Base-by-base conservation (phyloP, 2,113 vertebrate genomes). In the Osmerus eperlanus region DNA sequence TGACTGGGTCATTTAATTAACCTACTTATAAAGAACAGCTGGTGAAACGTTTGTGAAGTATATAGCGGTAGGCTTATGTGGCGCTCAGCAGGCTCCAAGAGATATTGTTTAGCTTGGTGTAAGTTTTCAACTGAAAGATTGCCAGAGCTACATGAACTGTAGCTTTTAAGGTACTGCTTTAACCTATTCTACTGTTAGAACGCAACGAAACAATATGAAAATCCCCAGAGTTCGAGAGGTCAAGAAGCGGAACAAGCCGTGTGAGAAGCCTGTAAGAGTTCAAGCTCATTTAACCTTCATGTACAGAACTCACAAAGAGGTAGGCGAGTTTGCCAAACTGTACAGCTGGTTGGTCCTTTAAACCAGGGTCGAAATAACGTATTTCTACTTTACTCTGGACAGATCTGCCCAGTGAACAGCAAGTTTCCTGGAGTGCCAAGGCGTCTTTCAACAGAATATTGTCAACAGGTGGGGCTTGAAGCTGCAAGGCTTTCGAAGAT, bases 261-360 rank as follows among this genome's bases (percentile, higher is more conserved):
- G 16, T 56, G 18, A 72, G 28, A 73, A 68, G 29, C 18, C n/a
- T 28, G 65, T n/a, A 3, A 52, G 15, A 3, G n/a, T 29, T 19
- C 60, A 11, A 28, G 47, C 41, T 4, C 77, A 77, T 51, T 77
- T 69, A 3, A 18, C 36, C 0, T 73, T 77, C 51, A 78, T 84
- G 14, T 81, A 79, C 62, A 78, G 52, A 13, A 54, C 81, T 18
- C 73, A 73, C 23, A 86, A 81, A 70, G 79, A 81, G 61, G 70
- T 77, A 13, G 4, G 0, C 32, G 14, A 61, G 9, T 47, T 47
- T 0, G 9, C 2, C 41, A 2, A 11, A 9, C 41, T 47, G 9
- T 47, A 12, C 32, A 47, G 9, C 7, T 11, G 41, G 41, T 11
- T 11, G 9, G 41, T 9, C 41, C 41, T 47, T 12, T 25, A 19